Base-by-base conservation (phyloP, 2,113 vertebrate species). In the Dipodomys stephensi region DNA sequence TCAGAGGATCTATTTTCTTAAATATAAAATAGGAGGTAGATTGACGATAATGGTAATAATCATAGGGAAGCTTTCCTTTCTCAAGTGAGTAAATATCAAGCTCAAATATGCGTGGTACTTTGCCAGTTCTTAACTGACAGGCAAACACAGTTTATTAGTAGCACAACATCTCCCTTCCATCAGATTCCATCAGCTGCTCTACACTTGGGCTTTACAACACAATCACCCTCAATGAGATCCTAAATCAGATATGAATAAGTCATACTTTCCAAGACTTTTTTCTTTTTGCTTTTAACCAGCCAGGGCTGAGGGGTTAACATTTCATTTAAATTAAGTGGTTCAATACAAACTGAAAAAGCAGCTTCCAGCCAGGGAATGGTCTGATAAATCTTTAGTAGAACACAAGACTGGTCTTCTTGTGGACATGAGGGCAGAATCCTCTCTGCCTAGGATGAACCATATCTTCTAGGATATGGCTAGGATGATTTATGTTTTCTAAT, bases 121-220 rank as follows among this genome's bases (percentile, higher is more conserved):
- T 80, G 23, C 53, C 85, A 95, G 74, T 32, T 87, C 30, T 76
- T 83, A 89, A 65, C 60, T 64, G 46, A 86, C 6, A 69, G 7
- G 35, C 71, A 94, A 60, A 83, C 39, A 1, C 7, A 65, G 88
- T 69, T 64, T 73, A 74, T 49, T 62, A 82, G 57, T 68, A 91
- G n/a, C n/a, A 53, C 39, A 78, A 71, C 25, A 87, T 90, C 30
- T 53, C 90, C 87, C 20, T 82, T 88, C 49, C 49, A 72, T 62
- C n/a, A 96, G 82, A 28, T 28, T 46, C 62, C 39, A 39, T 39
- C 39, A 39, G 39, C 39, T 39, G 39, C 6, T 69, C n/a, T 53
- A 27, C n/a, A 60, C 62, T 65, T 23, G 35, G 71, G 39, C 7
- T 84, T 78, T 76, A 69, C 28, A 20, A 73, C 22, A 16, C 49